Conservation (phyloP, 2,797 vertebrate species). For the Dryobates pubescens region DNA sequence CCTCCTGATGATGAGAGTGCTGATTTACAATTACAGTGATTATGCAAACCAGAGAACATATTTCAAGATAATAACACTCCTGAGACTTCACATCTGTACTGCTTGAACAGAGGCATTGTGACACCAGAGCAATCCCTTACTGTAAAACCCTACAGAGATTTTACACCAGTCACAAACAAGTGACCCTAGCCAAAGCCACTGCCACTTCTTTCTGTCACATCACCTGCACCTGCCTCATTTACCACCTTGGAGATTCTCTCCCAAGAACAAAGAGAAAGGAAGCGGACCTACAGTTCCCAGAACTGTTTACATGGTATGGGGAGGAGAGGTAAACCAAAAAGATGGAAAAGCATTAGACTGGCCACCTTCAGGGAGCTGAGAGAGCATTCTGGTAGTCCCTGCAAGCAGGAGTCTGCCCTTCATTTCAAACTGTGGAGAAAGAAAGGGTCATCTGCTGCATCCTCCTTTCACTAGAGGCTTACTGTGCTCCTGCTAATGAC, state of each 20-base stretch:
- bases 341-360: background rate
- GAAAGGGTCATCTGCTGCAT: background rate
- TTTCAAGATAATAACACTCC: conserved; percentile 16
- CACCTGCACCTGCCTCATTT: background rate
- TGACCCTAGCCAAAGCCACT: background rate
- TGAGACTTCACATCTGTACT: background rate
- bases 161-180: background rate
- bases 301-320: background rate
- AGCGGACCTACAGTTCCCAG: background rate
- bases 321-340: too few species aligned
- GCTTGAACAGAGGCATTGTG: background rate
- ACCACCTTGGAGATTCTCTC: background rate
- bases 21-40: conserved; percentile 1
- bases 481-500: background rate
- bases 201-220: background rate
- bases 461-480: background rate
- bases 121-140: background rate
- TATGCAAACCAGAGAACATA: conserved; percentile 1
- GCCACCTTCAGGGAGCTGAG: background rate
- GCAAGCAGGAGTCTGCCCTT: background rate
- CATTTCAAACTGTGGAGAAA: background rate
- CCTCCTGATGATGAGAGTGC: background rate
- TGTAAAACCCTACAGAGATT: background rate
- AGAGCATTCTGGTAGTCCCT: background rate
- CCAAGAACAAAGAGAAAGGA: background rate